These are phyloP conservation scores for Phylloscopus collybita DNA, from an alignment of 2,797 vertebrate species.

Conservation along the genomic window DNA sequence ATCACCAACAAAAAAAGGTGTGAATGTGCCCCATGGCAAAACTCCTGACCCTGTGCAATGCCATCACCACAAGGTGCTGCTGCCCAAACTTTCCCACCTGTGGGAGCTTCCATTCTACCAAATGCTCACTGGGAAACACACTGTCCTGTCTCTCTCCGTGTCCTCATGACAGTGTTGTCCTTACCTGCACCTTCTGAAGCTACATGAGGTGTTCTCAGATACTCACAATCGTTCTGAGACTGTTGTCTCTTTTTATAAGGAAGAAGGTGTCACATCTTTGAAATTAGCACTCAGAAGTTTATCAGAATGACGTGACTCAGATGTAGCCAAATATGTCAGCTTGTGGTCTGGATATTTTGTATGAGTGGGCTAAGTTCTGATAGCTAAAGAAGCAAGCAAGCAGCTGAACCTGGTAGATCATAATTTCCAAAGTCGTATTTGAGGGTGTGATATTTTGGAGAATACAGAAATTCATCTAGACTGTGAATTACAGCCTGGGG, in stretches of 20 bases:
- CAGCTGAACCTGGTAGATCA: background rate
- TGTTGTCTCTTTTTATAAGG: background rate
- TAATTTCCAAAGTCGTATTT: background rate
- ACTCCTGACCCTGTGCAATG: background rate
- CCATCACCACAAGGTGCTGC: background rate
- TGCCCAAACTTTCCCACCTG: background rate
- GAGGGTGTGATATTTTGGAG: background rate
- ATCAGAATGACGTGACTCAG: background rate
- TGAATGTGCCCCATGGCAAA: background rate
- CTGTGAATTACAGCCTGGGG: background rate
- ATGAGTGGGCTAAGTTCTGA: background rate
- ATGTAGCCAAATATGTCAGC: background rate
- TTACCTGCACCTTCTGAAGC: background rate
- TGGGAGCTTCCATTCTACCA: background rate
- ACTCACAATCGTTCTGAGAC: background rate
- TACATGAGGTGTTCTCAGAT: background rate
- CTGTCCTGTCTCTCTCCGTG: background rate
- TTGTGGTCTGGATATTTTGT: background rate
- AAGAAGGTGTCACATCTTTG: background rate
- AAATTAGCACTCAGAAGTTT: background rate
- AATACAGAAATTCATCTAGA: background rate
- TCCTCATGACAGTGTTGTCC: background rate
- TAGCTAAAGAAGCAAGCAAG: background rate
- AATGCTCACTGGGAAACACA: rapidly evolving
- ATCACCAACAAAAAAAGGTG: background rate